phyloP scores from a whole-genome alignment of 2,113 vertebrate genomes.

The Anguilla japonica region DNA sequence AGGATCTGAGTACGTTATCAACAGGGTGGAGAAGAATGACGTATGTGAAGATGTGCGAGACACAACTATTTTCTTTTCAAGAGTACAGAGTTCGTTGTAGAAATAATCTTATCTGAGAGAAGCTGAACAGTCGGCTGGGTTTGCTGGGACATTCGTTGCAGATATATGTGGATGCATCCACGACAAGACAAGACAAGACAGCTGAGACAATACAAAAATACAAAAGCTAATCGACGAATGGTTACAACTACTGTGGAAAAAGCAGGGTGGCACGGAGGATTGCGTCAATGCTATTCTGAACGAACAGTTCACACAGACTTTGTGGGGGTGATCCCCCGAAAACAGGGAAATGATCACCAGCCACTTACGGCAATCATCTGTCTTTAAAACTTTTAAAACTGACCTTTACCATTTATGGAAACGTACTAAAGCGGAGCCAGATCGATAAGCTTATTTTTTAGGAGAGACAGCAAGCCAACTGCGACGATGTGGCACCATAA shows the following conservation, averaged over 20 bases:
- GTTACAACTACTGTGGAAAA: neutral
- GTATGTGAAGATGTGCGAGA: slow-evolving; percentile 19
- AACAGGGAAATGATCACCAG: neutral
- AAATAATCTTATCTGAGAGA: neutral
- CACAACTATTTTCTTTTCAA: neutral
- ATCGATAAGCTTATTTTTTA: neutral
- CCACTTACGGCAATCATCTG: neutral
- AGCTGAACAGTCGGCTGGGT: neutral
- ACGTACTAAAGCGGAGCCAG: neutral
- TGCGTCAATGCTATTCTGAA: neutral
- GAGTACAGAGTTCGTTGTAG: neutral
- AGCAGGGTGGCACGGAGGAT: neutral
- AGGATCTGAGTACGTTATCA: slow-evolving; percentile 34
- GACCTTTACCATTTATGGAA: neutral
- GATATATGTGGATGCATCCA: neutral
- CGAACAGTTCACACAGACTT: neutral
- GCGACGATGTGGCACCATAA: neutral
- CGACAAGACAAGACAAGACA: neutral
- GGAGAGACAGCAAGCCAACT: neutral
- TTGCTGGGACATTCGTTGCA: neutral
- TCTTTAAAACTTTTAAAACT: neutral
- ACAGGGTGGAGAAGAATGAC: neutral
- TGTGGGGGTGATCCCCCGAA: neutral
- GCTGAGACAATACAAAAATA: neutral
- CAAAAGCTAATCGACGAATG: neutral